Percentiles rank a stretch among this genome's conserved stretches.
Conservation (phyloP, 2,797 vertebrate genomes). For the Carapus acus region DNA sequence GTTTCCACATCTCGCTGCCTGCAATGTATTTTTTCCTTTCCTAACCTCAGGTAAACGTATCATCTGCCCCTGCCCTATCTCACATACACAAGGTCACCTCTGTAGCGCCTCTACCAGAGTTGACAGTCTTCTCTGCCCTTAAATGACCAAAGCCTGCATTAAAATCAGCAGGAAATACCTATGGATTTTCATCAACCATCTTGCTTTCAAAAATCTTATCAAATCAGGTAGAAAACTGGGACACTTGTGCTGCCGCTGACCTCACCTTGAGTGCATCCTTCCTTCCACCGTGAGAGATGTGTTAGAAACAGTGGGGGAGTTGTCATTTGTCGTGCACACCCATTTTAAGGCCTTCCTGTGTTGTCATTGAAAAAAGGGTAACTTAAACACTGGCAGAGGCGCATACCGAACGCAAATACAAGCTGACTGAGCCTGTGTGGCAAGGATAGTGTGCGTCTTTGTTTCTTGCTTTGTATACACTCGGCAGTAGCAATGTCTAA, state of each 20-base stretch:
- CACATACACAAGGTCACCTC: too few species aligned
- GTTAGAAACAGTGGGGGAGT: slow-evolving; percentile 38
- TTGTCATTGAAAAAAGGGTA: slow-evolving; percentile 52
- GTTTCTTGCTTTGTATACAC: background rate
- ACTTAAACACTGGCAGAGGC: slow-evolving; percentile 1
- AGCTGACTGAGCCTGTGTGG: slow-evolving; percentile 33
- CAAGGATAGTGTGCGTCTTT: slow-evolving; percentile 33
- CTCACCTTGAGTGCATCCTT: slow-evolving; percentile 33
- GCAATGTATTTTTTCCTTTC: too few species aligned
- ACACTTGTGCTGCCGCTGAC: background rate
- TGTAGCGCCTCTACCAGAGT: too few species aligned
- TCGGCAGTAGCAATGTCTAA: too few species aligned
- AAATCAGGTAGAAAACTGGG: slow-evolving; percentile 32
- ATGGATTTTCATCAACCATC: slow-evolving; percentile 14
- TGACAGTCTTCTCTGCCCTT: too few species aligned
- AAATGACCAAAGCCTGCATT: too few species aligned
- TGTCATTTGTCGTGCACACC: slow-evolving; percentile 58
- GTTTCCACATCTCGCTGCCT: too few species aligned
- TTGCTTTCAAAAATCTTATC: slow-evolving; percentile 23
- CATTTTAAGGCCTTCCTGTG: slow-evolving; percentile 49
- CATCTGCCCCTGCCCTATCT: too few species aligned
- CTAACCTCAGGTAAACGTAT: too few species aligned
- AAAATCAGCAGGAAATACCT: too few species aligned
- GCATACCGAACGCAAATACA: slow-evolving; percentile 52
- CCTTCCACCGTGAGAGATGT: slow-evolving; percentile 39